Evolutionary conservation across 2,797 vertebrate species (phyloP).

Genomic region (Amblyopsis hoosieri): DNA sequence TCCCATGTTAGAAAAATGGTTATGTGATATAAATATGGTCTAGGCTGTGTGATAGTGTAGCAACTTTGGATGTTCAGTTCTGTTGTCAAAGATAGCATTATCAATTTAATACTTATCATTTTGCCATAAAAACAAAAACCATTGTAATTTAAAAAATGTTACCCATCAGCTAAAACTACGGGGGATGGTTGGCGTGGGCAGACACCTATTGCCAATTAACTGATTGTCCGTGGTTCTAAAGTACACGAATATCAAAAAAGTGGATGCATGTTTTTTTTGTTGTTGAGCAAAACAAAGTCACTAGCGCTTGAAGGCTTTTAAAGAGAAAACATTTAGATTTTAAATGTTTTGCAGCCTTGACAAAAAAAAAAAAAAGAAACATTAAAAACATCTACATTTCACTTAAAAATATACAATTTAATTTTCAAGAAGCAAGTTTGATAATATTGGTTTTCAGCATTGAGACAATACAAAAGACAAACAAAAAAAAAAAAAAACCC

Average conservation of each 20-base stretch:
- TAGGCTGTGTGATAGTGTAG: conserved; percentile 78
- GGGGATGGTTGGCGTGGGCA: too few species aligned
- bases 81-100: conserved; percentile 39
- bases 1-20: conserved; percentile 75
- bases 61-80: conserved; percentile 66
- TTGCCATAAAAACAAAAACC: conserved; percentile 37
- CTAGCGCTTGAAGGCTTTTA: conserved; percentile 63
- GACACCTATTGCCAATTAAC: conserved; percentile 13
- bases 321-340: conserved; percentile 34
- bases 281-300: conserved; percentile 55
- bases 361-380: conserved; percentile 42
- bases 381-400: conserved; percentile 75
- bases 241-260: conserved; percentile 23
- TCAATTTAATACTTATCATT: conserved; percentile 40
- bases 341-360: conserved; percentile 68
- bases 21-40: conserved; percentile 80
- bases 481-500: conserved; percentile 63
- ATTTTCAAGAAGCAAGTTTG: conserved; percentile 79
- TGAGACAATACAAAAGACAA: conserved; percentile 77
- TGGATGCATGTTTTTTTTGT: conserved; percentile 13
- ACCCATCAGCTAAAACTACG: too few species aligned
- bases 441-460: conserved; percentile 81
- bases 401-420: conserved; percentile 87
- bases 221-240: conserved; percentile 55
- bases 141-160: too few species aligned